Evolutionary conservation across 2,888 invertebrate species (phyloP), one percentile per base, ranked within the genome.

Genomic region (Thalpophila matura): DNA sequence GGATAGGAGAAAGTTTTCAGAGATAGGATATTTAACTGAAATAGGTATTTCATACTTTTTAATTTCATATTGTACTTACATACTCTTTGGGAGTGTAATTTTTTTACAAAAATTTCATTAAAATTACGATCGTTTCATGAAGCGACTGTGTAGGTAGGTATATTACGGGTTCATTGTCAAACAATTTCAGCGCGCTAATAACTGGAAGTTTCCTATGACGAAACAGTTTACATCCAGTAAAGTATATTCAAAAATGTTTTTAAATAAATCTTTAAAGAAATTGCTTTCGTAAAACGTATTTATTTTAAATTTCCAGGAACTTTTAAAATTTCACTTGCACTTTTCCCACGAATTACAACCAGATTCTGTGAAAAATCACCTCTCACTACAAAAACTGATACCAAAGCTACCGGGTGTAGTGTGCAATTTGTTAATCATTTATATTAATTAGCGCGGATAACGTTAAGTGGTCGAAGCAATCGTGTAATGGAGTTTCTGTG

Each of bases 401-500:
- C 14, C 16, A 46, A 51, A 54, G 6, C 33, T 10, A 31, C 20
- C 45, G 26, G 62, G 42, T 35, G 43, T 31, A 45, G 56, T 43
- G 37, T 60, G 57, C 60, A 66, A 72, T 68, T 67, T 55, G 58
- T 70, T 70, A 79, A 74, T 72, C 53, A 80, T 80, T 74, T 77
- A 81, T 78, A 80, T 77, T 80, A 82, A 83, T 83, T 82, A 82
- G 74, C 40, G 60, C 50, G 74, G 46, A 71, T 80, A 76, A 57
- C 71, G 56, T 74, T 74, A 77, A 84, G 80, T 74, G 78, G 65
- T 55, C 59, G 56, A 77, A 80, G 80, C 80, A 86, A 85, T 86
- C 80, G 73, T 63, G 74, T 86, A 86, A 86, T 86, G 86, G 85
- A 81, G 74, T 79, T 83, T 70, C 77, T 53, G 50, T 84, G 85